A percentile compares a stretch with the other conserved stretches of the same genome.
phyloP scores from a whole-genome alignment of 30 jellyfish, hydroid and myxozoan genomes.

The Catostylus mosaicus region DNA sequence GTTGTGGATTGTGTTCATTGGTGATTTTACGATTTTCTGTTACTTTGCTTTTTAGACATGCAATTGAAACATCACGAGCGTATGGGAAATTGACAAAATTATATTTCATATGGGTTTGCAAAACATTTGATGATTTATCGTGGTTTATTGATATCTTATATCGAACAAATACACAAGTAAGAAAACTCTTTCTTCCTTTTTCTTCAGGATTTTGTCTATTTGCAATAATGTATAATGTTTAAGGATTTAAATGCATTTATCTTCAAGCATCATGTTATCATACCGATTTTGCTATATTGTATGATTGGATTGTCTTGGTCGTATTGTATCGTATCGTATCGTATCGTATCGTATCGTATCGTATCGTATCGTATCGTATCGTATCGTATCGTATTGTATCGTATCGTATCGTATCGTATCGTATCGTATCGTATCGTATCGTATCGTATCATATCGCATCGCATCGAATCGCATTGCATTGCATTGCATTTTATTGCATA shows the following conservation, averaged over 20 bases:
- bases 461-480: not conserved
- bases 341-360: not conserved
- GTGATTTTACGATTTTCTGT: not conserved
- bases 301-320: not conserved
- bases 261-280: not conserved
- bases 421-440: not conserved
- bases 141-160: constrained; percentile 83
- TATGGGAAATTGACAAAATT: constrained; percentile 76
- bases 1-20: no score
- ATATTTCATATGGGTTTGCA: constrained; percentile 88
- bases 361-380: not conserved
- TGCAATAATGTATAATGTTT: not conserved
- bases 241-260: not conserved
- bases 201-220: not conserved
- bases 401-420: not conserved
- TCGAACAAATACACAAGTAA: constrained; percentile 54
- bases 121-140: constrained; percentile 68
- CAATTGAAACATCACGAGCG: constrained; percentile 30
- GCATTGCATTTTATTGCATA: not conserved
- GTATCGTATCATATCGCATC: not conserved
- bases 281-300: not conserved
- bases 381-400: not conserved
- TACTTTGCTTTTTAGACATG: constrained; percentile 25
- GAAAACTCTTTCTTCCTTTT: not conserved
- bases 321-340: not conserved